Percentiles rank a stretch among this genome's conserved stretches.
Conservation (phyloP, 2,113 vertebrate species). For the Acanthisitta chloris region DNA sequence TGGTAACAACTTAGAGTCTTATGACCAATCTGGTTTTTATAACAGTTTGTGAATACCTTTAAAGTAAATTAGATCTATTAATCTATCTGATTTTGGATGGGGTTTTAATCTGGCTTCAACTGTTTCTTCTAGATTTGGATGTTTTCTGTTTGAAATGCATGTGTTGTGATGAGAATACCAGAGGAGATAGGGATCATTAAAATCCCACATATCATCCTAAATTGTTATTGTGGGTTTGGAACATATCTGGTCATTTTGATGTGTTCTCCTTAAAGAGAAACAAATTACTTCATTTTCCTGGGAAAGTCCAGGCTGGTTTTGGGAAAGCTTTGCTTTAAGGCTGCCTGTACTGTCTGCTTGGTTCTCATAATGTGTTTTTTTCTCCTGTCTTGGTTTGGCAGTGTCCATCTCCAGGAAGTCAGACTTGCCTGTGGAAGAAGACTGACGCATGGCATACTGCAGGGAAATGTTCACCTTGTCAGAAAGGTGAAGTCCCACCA, state of each 20-base stretch:
- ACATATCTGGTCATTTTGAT: not conserved
- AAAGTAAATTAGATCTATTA: slow-evolving; percentile 36
- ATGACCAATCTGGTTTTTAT: slow-evolving; percentile 12
- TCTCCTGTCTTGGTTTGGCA: not conserved
- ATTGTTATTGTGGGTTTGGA: not conserved
- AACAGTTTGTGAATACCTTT: slow-evolving; percentile 22
- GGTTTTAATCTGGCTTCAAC: not conserved
- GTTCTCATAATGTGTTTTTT: not conserved
- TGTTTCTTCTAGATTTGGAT: not conserved
- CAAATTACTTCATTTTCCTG: not conserved
- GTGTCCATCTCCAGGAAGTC: not conserved
- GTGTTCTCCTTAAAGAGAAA: not conserved
- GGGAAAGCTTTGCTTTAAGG: not conserved
- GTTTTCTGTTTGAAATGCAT: not conserved
- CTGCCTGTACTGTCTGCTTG: not conserved
- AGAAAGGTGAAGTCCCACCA: not conserved
- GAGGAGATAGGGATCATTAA: not conserved
- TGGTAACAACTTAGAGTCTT: slow-evolving; percentile 26
- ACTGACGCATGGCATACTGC: not conserved
- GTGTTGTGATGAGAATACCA: not conserved
- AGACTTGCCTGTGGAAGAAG: not conserved
- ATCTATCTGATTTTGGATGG: not conserved
- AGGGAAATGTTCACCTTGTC: not conserved
- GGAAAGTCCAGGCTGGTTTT: not conserved
- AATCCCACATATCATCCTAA: slow-evolving; percentile 2